A percentile compares a stretch with the other conserved stretches of the same genome.
Conservation (phyloP, 2,113 vertebrate species). For the Chamaea fasciata region DNA sequence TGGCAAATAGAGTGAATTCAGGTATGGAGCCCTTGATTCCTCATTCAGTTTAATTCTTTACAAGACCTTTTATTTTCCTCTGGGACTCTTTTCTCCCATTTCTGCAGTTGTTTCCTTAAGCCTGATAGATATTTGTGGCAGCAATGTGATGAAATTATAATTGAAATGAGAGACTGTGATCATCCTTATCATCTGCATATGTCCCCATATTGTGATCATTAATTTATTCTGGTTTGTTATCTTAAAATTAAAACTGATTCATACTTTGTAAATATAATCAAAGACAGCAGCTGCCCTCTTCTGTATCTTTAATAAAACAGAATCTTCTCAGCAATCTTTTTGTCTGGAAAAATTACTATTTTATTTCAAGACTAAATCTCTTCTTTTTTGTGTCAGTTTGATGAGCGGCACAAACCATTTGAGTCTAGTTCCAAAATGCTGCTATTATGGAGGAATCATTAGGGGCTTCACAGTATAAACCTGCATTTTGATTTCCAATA, state of each 20-base stretch:
- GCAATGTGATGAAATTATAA: constrained; percentile 13
- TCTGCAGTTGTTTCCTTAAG: not conserved
- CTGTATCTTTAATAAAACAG: not conserved
- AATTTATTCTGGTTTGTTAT: constrained; percentile 23
- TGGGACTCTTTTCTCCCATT: not conserved
- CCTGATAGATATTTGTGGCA: not conserved
- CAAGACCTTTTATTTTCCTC: not conserved
- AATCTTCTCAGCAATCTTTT: not conserved
- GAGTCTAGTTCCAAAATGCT: not conserved
- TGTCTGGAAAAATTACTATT: not conserved
- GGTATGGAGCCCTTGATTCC: not conserved
- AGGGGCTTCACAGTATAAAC: not conserved
- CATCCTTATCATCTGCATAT: constrained; percentile 17
- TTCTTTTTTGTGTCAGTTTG: not conserved
- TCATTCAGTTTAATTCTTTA: not conserved
- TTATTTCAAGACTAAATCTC: not conserved
- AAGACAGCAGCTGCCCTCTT: constrained; percentile 27
- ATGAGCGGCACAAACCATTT: not conserved
- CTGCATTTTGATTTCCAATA: constrained; percentile 40
- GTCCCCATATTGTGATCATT: not conserved
- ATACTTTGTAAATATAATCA: constrained; percentile 31
- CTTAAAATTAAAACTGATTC: constrained; percentile 15
- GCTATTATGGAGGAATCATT: not conserved
- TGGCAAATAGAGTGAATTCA: not conserved
- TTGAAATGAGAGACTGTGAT: constrained; percentile 25